Base-by-base conservation (phyloP, 2,888 invertebrate species). In the Melikaiella ostensackeni region DNA sequence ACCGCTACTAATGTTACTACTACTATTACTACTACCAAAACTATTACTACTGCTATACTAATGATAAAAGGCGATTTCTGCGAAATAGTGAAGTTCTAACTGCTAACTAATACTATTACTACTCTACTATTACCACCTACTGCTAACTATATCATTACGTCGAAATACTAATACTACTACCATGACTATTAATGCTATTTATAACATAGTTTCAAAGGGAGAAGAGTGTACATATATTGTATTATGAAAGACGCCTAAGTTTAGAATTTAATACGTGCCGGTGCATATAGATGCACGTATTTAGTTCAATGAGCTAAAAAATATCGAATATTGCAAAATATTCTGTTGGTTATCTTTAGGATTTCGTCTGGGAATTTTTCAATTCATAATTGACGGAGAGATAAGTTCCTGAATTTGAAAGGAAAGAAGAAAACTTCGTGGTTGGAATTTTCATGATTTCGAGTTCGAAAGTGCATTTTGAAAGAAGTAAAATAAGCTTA, bases 1-100 rank as follows among this genome's bases (percentile, higher is more conserved):
- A 85, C 81, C 85, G 82, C 83, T 85, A 85, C 81, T 84, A 84
- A 83, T 83, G 82, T 79, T 82, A 81, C 80, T 80, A 82, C 80
- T 82, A 81, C 80, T 85, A 82, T 66, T 76, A 77, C 74, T 70
- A 50, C 27, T 50, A 64, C 35, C 79, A 81, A 77, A 79, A 80
- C 82, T 83, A 83, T 80, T 76, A 82, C 80, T 81, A 81, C 79
- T 82, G 81, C 82, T 79, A 80, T 78, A 83, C 82, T 85, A 85
- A 83, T 66, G 70, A 76, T 82, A 80, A 81, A 77, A 77, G 74
- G 80, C 81, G 77, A 85, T 80, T 85, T 82, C 78, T 83, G 84
- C 83, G 81, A 79, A 76, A 61, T 50, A 76, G 38, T 59, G 75
- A 78, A 77, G 76, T 74, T 79, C 77, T 81, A 80, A 82, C 82